phyloP scores from a whole-genome alignment of 1,140 invertebrate species.

The Druon quercuslanigerum region DNA sequence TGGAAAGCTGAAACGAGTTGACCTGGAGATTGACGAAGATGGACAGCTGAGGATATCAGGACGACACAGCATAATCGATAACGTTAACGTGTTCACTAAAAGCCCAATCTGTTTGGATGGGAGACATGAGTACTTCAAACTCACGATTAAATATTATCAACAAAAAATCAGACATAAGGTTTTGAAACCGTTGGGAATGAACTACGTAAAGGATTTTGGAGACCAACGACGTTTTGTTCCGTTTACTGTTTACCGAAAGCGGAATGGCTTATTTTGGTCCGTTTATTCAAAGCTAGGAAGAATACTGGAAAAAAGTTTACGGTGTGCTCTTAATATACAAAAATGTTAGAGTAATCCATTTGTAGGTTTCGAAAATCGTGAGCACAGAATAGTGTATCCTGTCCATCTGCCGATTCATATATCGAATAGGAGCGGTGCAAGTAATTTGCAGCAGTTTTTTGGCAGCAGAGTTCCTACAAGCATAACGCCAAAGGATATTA shows the following conservation, averaged over 20 bases:
- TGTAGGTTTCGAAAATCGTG: too few species aligned
- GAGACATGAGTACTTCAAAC: neutral
- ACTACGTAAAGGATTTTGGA: neutral
- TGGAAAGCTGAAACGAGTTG: neutral
- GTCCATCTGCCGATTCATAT: constrained; percentile 17
- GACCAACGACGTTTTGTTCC: too few species aligned
- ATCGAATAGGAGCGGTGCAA: constrained; percentile 35
- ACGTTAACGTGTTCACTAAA: neutral
- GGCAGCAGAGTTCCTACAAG: constrained; percentile 53
- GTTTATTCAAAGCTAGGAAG: too few species aligned
- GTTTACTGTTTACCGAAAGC: neutral
- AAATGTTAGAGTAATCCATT: too few species aligned
- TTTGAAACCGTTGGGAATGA: constrained; percentile 9
- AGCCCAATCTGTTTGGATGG: neutral
- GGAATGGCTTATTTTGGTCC: constrained; percentile 27
- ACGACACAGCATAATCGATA: neutral
- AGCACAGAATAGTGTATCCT: too few species aligned
- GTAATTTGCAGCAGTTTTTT: constrained; percentile 43
- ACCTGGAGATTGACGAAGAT: neutral
- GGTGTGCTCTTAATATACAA: too few species aligned
- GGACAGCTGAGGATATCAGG: neutral
- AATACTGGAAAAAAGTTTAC: too few species aligned
- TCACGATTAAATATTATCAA: neutral
- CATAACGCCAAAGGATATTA: constrained; percentile 3
- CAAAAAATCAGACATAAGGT: neutral